Base-by-base conservation (phyloP, 2,888 invertebrate species). In the Octonoba sinensis region DNA sequence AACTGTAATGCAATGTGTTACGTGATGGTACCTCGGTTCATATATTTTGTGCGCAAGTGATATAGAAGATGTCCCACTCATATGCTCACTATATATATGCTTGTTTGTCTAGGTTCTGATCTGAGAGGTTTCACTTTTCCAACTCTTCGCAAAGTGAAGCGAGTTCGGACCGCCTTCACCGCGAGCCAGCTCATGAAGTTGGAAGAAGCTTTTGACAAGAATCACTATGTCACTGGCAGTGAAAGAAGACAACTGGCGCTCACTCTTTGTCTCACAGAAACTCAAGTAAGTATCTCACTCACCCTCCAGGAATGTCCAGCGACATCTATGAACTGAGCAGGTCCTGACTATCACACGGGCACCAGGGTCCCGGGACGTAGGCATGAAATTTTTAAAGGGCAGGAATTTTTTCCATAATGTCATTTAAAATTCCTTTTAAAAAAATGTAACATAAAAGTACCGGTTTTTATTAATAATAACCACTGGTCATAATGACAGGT, bases 191-290 rank as follows among this genome's bases (percentile, higher is more conserved):
- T 99, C 85, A 91, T 99, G 85, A 96, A 97, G 90, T 89, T 99
- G 89, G 99, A 99, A 89, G 96, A 98, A 88, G 98, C 98, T 77
- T 99, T 99, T 89, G 98, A 99, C 91, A 97, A 96, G 90, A 99
- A 99, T 90, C 99, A 99, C 89, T 99, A 99, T 90, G 99, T 99
- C 66, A 98, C 99, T 36, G 99, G 99, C 0, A 96, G 97, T 49
- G 99, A 99, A 89, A 92, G 99, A 87, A 99, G 99, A 89, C 96
- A 97, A 89, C 91, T 99, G 86, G 99, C 99, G 15, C 95, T 96
- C 88, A 94, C 94, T 82, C 91, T 99, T 81, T 96, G 95, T 88
- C 91, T 98, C 86, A 96, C 97, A 82, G 98, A 98, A 91, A 98
- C 98, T 84, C 98, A 98, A 95, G 97, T 97, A 90, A 91, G 90